Evolutionary conservation across 2,888 invertebrate species (phyloP).

Genomic region (Eumacrocentrus americanus): DNA sequence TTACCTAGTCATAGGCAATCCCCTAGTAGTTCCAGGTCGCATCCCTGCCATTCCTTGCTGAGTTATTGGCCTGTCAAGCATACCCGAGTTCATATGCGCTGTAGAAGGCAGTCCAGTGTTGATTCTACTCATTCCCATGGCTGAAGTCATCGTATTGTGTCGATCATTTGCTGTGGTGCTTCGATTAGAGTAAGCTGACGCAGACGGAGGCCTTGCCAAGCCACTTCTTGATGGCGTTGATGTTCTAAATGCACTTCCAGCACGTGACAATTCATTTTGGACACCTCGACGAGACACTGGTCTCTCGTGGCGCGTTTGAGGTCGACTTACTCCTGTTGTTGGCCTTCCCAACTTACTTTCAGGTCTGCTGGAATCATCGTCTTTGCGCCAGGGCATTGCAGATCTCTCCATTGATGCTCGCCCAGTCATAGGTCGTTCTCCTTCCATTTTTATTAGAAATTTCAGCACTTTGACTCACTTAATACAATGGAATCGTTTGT

Average conservation of each 20-base stretch:
- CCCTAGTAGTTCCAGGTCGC: conserved; percentile 70
- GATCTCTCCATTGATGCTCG: conserved; percentile 1
- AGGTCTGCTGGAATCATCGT: not conserved
- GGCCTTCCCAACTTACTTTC: conserved; percentile 27
- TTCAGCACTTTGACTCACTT: not conserved
- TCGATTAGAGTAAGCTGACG: conserved; percentile 42
- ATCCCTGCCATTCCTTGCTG: conserved; percentile 80
- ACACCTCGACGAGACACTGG: conserved; percentile 53
- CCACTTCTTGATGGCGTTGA: conserved; percentile 46
- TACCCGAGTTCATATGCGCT: conserved; percentile 46
- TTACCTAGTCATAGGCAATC: conserved; percentile 55
- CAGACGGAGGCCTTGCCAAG: conserved; percentile 50
- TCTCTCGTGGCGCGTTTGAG: conserved; percentile 39
- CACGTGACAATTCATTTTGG: conserved; percentile 43
- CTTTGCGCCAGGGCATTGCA: not conserved
- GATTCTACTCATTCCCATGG: conserved; percentile 35
- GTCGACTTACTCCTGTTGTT: conserved; percentile 37
- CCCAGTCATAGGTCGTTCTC: conserved; percentile 8
- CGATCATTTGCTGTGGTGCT: conserved; percentile 41
- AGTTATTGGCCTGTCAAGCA: conserved; percentile 79
- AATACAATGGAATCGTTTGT: not conserved
- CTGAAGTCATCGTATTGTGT: conserved; percentile 39
- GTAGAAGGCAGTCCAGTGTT: conserved; percentile 45
- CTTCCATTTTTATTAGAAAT: conserved; percentile 8
- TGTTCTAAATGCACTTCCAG: conserved; percentile 35